Percentiles rank a stretch among this genome's conserved stretches.
phyloP scores from a whole-genome alignment of 1,140 invertebrate species.

The Leptinotarsa defecta region DNA sequence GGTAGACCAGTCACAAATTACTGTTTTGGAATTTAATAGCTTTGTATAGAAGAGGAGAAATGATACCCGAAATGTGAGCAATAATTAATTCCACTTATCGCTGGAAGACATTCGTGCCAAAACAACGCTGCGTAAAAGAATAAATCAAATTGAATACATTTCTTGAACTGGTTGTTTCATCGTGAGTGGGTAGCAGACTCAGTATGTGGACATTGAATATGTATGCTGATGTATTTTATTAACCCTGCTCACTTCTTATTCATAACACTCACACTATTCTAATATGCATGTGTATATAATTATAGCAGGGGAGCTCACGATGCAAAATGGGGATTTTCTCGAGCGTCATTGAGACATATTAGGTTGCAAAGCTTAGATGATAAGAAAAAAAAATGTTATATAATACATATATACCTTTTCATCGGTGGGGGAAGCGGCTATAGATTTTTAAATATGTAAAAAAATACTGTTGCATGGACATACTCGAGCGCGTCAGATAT shows the following conservation, averaged over 20 bases:
- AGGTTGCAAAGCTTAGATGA: too few species aligned
- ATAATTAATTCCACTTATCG: conserved; percentile 4
- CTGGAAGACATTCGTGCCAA: conserved; percentile 19
- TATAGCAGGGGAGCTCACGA: too few species aligned
- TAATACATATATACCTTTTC: too few species aligned
- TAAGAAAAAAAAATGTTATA: too few species aligned
- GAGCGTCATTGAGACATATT: too few species aligned
- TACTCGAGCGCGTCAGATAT: too few species aligned
- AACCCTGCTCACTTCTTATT: conserved; percentile 22
- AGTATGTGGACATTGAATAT: conserved; percentile 23
- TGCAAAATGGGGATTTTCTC: too few species aligned
- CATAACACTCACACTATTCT: conserved; percentile 23
- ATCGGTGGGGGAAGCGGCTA: too few species aligned
- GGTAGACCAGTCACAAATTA: neutral
- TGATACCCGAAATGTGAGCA: neutral
- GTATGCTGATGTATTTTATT: conserved; percentile 28
- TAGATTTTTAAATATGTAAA: too few species aligned
- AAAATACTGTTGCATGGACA: too few species aligned
- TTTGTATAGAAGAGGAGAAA: neutral
- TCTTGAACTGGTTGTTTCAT: conserved; percentile 5
- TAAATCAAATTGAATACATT: conserved; percentile 25
- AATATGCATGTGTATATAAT: neutral
- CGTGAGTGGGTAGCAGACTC: conserved; percentile 16
- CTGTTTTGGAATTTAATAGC: neutral
- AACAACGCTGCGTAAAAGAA: conserved; percentile 8